phyloP scores from a whole-genome alignment of 2,113 vertebrate species.

The Copsychus sechellarum region DNA sequence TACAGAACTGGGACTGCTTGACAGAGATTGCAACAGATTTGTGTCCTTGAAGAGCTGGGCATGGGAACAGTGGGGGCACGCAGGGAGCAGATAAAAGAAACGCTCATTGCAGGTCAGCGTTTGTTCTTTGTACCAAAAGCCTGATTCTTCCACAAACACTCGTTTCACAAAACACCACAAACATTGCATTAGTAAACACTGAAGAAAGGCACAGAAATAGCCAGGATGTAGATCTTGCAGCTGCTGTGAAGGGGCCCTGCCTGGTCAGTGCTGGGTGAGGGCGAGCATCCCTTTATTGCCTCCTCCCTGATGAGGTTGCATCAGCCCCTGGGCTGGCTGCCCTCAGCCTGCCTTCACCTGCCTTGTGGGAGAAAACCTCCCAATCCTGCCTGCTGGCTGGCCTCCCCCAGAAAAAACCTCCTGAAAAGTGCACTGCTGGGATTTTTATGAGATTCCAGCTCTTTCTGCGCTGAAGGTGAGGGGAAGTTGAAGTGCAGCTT shows the following conservation, averaged over 20 bases:
- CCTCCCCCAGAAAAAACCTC: background rate
- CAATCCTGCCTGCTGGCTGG: background rate
- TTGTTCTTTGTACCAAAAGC: slow-evolving; percentile 8
- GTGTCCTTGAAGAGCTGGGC: background rate
- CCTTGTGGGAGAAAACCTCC: background rate
- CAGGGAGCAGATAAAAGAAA: background rate
- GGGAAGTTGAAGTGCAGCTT: background rate
- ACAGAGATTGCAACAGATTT: background rate
- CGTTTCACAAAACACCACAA: slow-evolving; percentile 16
- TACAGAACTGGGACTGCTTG: background rate
- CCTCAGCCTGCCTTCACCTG: background rate
- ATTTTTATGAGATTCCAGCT: background rate
- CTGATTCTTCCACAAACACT: background rate
- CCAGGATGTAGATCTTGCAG: background rate
- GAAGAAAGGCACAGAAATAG: background rate
- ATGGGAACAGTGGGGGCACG: background rate
- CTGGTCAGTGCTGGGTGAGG: background rate
- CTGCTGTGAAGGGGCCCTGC: background rate
- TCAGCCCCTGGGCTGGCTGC: background rate
- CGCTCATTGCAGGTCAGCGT: background rate
- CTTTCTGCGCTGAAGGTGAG: rapidly evolving
- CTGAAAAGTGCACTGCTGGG: background rate
- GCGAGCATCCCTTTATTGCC: background rate
- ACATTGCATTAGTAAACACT: background rate
- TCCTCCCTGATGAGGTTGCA: background rate